Base-by-base conservation (phyloP, 2,797 vertebrate species). In the Novumbra hubbsi region DNA sequence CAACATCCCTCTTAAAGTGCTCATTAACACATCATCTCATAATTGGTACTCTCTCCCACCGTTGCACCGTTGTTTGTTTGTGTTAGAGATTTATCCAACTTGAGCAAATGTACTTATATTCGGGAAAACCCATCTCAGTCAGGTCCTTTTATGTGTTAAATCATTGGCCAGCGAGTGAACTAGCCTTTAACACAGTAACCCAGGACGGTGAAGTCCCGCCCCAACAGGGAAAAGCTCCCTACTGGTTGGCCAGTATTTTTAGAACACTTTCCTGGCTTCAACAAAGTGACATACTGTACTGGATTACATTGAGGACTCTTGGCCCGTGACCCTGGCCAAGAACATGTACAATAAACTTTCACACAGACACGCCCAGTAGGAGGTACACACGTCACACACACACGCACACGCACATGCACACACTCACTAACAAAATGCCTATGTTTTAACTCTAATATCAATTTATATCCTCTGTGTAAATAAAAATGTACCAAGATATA, bases 261-360 rank as follows among this genome's bases (percentile, higher is more conserved):
- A 78, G 64, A 41, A 50, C 60, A 49, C 62, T 71, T 69, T 73
- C 57, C 41, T 73, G 76, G 72, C 76, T 74, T 60, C 24, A 14
- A 28, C 63, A 67, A 49, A 41, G 49, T 71, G 76, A 71, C 76
- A 74, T 60, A 71, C 76, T 76, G 75, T 76, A 72, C 70, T 68
- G 30, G 19, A 66, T 19, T 19, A 60, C 34, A 71, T 14, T 50
- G 32, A 65, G 63, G 30, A 65, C 27, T 34, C 15, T 64, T 65
- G 63, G 63, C 63, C 0, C 1, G 27, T 34, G 63, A 65, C 15
- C 27, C 63, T 65, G 63, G 5, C 63, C 17, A 15, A 65, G 24
- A 16, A 12, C 28, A 65, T 19, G 27, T 32, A 65, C 27, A 34
- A 32, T 19, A 65, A 65, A 16, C 30, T 15, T 32, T 65, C 30